Conservation (phyloP, 1,140 invertebrate genomes). For the Dysdera silvatica region DNA sequence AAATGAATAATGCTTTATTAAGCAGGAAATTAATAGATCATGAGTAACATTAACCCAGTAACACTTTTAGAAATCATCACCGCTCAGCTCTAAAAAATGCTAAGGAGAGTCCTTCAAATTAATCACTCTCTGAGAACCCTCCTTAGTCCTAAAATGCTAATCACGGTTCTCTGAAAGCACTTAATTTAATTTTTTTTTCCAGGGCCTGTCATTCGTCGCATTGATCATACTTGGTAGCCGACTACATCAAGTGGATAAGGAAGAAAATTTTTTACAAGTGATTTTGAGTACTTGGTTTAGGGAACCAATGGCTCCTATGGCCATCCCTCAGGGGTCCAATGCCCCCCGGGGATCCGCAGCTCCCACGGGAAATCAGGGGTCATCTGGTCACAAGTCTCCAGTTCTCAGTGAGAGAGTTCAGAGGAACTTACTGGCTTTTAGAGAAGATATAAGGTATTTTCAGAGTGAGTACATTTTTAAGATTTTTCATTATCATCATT, state of each 20-base stretch:
- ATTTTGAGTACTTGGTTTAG: conserved; percentile 29
- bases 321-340: not conserved
- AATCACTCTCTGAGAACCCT: too few relatives aligned
- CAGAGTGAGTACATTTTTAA: conserved; percentile 13
- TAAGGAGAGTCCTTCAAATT: too few relatives aligned
- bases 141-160: too few relatives aligned
- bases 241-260: conserved; percentile 33
- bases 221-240: conserved; percentile 32
- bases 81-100: too few relatives aligned
- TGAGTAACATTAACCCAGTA: too few relatives aligned
- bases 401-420: conserved; percentile 10
- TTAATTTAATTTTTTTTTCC: not conserved
- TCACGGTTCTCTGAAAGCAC: too few relatives aligned
- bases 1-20: too few relatives aligned
- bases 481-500: too few relatives aligned
- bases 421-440: conserved; percentile 18
- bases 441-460: conserved; percentile 20
- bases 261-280: conserved; percentile 32
- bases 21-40: too few relatives aligned
- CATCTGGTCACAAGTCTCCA: not conserved
- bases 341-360: not conserved
- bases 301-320: not conserved
- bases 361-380: not conserved
- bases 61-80: too few relatives aligned
- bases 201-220: conserved; percentile 36